Base-by-base conservation (phyloP, 1,140 invertebrate species). In the Drosophila repletoides region DNA sequence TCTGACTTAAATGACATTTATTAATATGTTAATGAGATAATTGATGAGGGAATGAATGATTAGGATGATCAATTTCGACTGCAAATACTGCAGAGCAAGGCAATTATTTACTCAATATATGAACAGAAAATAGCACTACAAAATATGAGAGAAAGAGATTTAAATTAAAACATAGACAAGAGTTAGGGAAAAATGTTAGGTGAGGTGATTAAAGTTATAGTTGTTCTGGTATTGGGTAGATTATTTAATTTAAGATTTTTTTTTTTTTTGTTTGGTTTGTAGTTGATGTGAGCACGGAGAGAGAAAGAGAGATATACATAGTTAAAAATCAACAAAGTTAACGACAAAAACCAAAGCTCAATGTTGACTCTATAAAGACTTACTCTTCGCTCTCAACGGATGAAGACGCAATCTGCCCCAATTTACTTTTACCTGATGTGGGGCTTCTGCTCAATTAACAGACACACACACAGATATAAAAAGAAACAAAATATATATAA, bases 321-420 rank as follows among this genome's bases (percentile, higher is more conserved):
- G 77, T 79, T 72, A 67, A 79, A 77, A 86, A 84, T 72, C 58
- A 84, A 84, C 76, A 86, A 71, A 80, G 67, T 86, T 87, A 83
- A 74, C 70, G 68, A 77, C 58, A 76, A 76, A 69, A 84, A 76
- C 67, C 63, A 76, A 76, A 72, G 59, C 69, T 64, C 34, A 52
- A 73, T 33, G 38, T 68, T 72, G 65, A 53, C 41, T 74, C 66
- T 79, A 53, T 70, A 68, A 79, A 68, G 64, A 88, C 87, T 88
- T 88, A 88, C 87, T 88, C 87, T 88, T 88, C 87, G 81, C 56
- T 76, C 69, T 88, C 87, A 79, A 87, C 74, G 59, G 87, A 86
- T 77, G 86, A 81, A 66, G 80, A 74, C 69, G 86, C 81, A 76
- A 76, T 88, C 66, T 79, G 87, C 80, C 87, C 81, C 86, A 83